Conservation (phyloP, 1,140 invertebrate genomes). For the Gonioctena quinquepunctata region DNA sequence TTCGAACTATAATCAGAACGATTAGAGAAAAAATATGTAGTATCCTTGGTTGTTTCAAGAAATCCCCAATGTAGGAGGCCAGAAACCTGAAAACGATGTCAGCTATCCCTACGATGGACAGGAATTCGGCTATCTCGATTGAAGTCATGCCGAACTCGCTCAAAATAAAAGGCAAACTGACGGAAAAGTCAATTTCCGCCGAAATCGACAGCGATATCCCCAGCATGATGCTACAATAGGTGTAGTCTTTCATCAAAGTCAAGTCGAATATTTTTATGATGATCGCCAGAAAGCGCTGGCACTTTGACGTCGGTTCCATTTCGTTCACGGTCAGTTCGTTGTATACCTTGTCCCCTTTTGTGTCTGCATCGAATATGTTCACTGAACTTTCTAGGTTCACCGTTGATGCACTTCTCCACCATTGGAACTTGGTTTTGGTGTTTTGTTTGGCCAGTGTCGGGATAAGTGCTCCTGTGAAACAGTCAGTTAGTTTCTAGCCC, state of each 20-base stretch:
- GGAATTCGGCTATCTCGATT: constrained; percentile 62
- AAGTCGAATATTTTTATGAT: constrained; percentile 68
- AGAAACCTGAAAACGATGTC: constrained; percentile 66
- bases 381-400: constrained; percentile 32
- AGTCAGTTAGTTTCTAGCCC: no score
- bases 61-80: constrained; percentile 64
- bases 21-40: constrained; percentile 53
- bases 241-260: constrained; percentile 66
- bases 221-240: constrained; percentile 69
- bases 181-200: constrained; percentile 71
- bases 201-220: constrained; percentile 71
- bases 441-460: neutral
- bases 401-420: constrained; percentile 31
- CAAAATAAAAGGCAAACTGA: constrained; percentile 71
- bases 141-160: constrained; percentile 64
- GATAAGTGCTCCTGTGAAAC: neutral
- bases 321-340: constrained; percentile 9
- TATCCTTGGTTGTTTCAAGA: constrained; percentile 47
- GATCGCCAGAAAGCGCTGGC: constrained; percentile 56
- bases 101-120: constrained; percentile 64
- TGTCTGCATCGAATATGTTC: constrained; percentile 28
- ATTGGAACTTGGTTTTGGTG: constrained; percentile 25
- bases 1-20: constrained; percentile 47
- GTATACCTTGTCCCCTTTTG: constrained; percentile 28
- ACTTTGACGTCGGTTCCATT: constrained; percentile 8